Conservation (phyloP, 2,797 vertebrate genomes). For the Pseudochirops corinnae region DNA sequence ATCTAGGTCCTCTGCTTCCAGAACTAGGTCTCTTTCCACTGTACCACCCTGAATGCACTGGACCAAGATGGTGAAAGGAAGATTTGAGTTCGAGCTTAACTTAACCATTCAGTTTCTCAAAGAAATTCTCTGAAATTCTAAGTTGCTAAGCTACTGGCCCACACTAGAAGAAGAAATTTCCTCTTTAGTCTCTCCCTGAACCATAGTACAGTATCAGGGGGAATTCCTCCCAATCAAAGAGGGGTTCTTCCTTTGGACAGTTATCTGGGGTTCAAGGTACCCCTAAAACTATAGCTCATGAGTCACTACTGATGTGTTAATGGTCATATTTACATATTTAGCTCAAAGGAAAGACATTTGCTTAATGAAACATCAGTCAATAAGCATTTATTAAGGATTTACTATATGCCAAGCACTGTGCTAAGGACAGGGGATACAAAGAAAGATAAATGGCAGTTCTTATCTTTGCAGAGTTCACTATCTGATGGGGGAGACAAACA, state of each 20-base stretch:
- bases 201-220: background rate
- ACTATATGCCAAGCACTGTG: background rate
- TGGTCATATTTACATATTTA: background rate
- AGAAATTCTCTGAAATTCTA: background rate
- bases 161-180: background rate
- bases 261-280: background rate
- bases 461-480: background rate
- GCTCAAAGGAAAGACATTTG: background rate
- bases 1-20: background rate
- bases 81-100: background rate
- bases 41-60: background rate
- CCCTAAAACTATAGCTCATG: background rate
- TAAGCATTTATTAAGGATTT: too few species aligned
- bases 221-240: background rate
- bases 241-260: background rate
- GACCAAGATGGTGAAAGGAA: background rate
- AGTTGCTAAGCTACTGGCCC: background rate
- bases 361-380: background rate
- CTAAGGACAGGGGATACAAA: background rate
- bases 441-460: background rate
- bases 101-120: background rate
- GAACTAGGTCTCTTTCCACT: background rate
- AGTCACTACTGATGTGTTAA: background rate
- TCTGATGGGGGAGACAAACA: background rate
- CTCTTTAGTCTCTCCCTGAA: background rate